Percentiles rank a stretch among this genome's conserved stretches.
Evolutionary conservation across 2,113 vertebrate genomes (phyloP).

Genomic region (Piaya cayana): DNA sequence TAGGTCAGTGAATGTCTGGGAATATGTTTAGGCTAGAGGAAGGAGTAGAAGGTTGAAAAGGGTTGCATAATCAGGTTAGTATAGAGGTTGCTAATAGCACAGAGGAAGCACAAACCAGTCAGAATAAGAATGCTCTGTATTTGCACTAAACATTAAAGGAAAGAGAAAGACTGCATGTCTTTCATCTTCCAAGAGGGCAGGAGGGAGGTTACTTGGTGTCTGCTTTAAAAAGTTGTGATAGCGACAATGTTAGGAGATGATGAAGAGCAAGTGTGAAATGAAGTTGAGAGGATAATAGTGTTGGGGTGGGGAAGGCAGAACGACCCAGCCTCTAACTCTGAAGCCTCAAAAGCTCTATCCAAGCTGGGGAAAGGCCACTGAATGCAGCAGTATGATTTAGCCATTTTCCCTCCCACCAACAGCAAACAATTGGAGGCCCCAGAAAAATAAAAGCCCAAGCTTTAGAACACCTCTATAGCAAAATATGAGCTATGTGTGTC

Average conservation of each 20-base stretch:
- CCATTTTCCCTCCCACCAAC: neutral
- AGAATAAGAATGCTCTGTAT: neutral
- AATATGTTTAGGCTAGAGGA: neutral
- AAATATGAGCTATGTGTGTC: accelerated
- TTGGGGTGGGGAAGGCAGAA: neutral
- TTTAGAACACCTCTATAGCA: neutral
- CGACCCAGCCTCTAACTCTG: neutral
- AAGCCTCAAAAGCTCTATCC: accelerated
- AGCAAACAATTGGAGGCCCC: neutral
- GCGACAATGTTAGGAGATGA: neutral
- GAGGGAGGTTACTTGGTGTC: neutral
- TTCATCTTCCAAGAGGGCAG: neutral
- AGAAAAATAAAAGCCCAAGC: neutral
- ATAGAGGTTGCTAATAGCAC: neutral
- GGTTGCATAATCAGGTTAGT: neutral
- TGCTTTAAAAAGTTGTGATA: neutral
- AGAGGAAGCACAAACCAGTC: neutral
- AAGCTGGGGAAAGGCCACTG: neutral
- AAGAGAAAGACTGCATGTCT: neutral
- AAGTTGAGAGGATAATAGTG: neutral
- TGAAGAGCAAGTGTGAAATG: neutral
- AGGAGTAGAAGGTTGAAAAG: neutral
- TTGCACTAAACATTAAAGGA: neutral
- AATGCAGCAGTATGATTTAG: accelerated
- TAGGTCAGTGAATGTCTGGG: neutral